Percentiles rank a stretch among this genome's conserved stretches.
Evolutionary conservation across 2,797 vertebrate genomes (phyloP).

Genomic region (Moxostoma hubbsi): DNA sequence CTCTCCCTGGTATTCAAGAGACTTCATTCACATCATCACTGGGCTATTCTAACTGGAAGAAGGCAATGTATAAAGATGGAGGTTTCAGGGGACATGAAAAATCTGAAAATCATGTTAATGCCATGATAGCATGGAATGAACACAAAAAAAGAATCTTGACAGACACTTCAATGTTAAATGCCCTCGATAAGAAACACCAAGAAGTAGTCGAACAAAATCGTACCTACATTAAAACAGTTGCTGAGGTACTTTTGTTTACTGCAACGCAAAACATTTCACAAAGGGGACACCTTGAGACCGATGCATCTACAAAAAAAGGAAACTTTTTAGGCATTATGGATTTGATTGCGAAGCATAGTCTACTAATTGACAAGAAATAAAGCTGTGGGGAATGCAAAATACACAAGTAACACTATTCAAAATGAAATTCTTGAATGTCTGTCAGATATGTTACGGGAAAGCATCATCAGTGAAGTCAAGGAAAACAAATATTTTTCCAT

Average conservation of each 20-base stretch:
- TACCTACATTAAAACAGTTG: too few relatives aligned
- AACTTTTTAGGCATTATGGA: background rate
- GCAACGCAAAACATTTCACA: too few relatives aligned
- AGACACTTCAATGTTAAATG: too few relatives aligned
- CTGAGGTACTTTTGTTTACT: too few relatives aligned
- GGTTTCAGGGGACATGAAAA: too few relatives aligned
- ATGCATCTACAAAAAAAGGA: slow-evolving; percentile 1
- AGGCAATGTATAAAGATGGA: background rate
- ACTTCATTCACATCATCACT: background rate
- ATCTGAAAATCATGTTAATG: too few relatives aligned
- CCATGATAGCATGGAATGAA: too few relatives aligned
- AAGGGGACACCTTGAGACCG: background rate
- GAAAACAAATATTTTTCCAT: slow-evolving; percentile 37
- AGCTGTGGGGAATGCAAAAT: slow-evolving; percentile 42
- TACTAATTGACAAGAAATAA: background rate
- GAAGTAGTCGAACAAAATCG: too few relatives aligned
- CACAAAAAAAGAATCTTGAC: too few relatives aligned
- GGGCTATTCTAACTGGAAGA: slow-evolving; percentile 22
- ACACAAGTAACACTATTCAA: slow-evolving; percentile 45
- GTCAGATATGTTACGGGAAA: slow-evolving; percentile 35
- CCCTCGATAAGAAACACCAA: too few relatives aligned
- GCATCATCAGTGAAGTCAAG: slow-evolving; percentile 45
- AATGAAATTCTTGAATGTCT: slow-evolving; percentile 49
- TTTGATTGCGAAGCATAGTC: background rate
- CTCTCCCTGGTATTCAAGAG: slow-evolving; percentile 17